A percentile compares a stretch with the other conserved stretches of the same genome.
phyloP scores from a whole-genome alignment of 2,888 invertebrate species.

The Xestia c-nigrum region DNA sequence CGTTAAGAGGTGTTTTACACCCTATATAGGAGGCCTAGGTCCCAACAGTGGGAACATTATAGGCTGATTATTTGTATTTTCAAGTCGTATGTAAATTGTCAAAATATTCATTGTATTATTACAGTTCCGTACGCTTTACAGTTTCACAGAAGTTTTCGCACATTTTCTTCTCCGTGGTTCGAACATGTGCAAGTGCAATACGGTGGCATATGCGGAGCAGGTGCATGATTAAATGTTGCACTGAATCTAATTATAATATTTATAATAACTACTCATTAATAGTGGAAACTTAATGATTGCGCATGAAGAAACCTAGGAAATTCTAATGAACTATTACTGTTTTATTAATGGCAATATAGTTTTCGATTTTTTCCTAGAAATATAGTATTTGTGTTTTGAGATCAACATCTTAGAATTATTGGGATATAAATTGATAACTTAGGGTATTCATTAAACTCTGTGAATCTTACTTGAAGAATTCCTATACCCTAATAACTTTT shows the following conservation, averaged over 20 bases:
- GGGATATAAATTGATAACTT: background rate
- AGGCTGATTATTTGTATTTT: too few relatives aligned
- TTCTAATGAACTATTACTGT: background rate
- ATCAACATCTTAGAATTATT: background rate
- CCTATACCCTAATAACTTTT: background rate
- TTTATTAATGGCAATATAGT: background rate
- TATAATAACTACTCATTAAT: conserved; percentile 17
- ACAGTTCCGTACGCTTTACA: background rate
- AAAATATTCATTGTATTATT: too few relatives aligned
- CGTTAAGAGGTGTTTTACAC: too few relatives aligned
- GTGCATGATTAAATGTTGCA: conserved; percentile 4
- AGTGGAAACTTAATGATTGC: conserved; percentile 40
- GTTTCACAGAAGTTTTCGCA: background rate
- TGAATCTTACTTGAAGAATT: background rate
- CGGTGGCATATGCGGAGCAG: conserved; percentile 1
- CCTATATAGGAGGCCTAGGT: too few relatives aligned
- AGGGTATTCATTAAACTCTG: background rate
- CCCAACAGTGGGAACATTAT: too few relatives aligned
- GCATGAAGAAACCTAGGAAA: background rate
- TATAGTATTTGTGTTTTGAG: background rate
- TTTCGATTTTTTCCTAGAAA: background rate
- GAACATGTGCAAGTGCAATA: background rate
- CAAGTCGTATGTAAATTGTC: too few relatives aligned
- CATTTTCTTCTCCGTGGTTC: background rate
- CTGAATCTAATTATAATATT: conserved; percentile 31